Evolutionary conservation across 2,888 invertebrate genomes (phyloP), one percentile per base, ranked within the genome.

Genomic region (Macrosiphum euphorbiae): DNA sequence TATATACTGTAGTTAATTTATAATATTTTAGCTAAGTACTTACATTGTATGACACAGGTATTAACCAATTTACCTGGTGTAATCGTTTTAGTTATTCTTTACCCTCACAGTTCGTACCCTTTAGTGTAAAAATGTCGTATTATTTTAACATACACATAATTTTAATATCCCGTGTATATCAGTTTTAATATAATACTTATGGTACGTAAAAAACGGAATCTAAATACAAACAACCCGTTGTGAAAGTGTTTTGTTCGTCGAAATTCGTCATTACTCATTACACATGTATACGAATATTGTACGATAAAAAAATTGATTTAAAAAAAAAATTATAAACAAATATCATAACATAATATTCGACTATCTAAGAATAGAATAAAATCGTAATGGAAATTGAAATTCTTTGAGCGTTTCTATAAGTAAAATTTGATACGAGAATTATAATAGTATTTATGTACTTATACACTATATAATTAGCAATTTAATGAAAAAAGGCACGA

Each of bases 401-500:
- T 90, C 47, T 58, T 94, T 94, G 94, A 94, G 94, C 94, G 67
- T 94, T 67, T 90, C 90, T 94, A 94, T 94, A 94, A 94, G 90
- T 94, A 58, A 93, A 93, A 87, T 90, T 92, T 41, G 52, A 86
- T 28, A 86, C 52, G 86, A 90, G 44, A 86, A 87, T 67, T 78
- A 78, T 78, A 78, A 78, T 78, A 78, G 35, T 78, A 78, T 78
- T 78, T 78, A 35, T 78, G 35, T 86, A 94, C 90, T 90, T 94
- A 89, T 89, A 93, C 85, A 41, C 89, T 89, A 93, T 89, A 92
- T 78, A 26, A 88, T 87, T 90, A 86, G 94, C 94, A 86, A 50
- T 94, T 90, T 52, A 90, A 94, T 90, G 94, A 90, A 94, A 92
- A 91, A 94, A 94, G 94, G 90, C 94, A 93, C 88, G 92, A 92